These are phyloP conservation scores for Sebastes vulpes DNA, from an alignment of 2,797 vertebrate genomes.

Conservation along the genomic window DNA sequence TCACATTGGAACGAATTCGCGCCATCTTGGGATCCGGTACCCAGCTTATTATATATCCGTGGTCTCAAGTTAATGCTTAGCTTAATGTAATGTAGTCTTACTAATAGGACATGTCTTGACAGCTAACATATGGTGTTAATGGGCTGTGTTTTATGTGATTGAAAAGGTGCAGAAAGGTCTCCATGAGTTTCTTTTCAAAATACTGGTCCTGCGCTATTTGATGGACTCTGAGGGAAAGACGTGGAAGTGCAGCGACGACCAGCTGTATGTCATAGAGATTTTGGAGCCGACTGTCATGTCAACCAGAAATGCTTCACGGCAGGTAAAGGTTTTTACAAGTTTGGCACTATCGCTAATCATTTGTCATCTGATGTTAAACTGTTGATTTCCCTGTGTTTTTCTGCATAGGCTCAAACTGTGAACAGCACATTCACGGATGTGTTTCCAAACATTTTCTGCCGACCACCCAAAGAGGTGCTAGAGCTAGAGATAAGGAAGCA, in stretches of 20 bases:
- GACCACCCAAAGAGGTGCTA: constrained; percentile 93
- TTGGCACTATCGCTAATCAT: background rate
- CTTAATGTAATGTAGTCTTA: background rate
- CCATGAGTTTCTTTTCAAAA: constrained; percentile 93
- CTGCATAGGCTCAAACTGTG: constrained; percentile 67
- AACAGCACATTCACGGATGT: constrained; percentile 87
- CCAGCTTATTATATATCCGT: background rate
- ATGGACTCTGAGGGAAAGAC: constrained; percentile 90
- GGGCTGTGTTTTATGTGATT: constrained; percentile 24
- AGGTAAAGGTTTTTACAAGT: constrained; percentile 65
- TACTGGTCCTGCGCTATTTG: constrained; percentile 92
- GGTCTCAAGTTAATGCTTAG: background rate
- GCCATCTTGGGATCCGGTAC: too few species aligned
- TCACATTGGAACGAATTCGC: background rate
- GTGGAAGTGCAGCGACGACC: constrained; percentile 90
- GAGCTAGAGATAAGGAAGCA: constrained; percentile 77
- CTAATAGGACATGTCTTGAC: background rate
- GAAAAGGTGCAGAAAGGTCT: constrained; percentile 91
- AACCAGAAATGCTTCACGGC: constrained; percentile 59
- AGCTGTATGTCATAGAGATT: constrained; percentile 93
- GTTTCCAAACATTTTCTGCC: constrained; percentile 93
- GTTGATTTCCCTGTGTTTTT: background rate
- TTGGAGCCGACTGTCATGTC: constrained; percentile 76
- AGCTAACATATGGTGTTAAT: background rate
- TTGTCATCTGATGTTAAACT: background rate